Evolutionary conservation across 2,888 invertebrate genomes (phyloP), one percentile per base, ranked within the genome.

Genomic region (Muschampia plurimacula): DNA sequence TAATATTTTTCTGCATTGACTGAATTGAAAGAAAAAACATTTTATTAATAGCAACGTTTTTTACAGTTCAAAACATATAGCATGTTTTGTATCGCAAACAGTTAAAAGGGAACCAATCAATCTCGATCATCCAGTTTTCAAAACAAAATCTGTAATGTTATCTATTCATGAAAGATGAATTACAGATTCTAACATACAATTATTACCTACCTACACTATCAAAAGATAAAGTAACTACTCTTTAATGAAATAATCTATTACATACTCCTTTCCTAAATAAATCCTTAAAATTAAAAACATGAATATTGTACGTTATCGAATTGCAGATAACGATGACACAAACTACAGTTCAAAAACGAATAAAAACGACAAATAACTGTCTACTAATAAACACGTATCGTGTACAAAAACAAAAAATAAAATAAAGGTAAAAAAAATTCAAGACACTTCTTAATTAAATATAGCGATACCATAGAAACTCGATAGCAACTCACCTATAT

Each of bases 401-500:
- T 13, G 13, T 32, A 60, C 41, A 41, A 28, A 32, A 32, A 59
- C 10, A 59, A 4, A 22, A 49, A 32, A 32, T 5, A 46, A 44
- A 1, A 28, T 49, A 32, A 41, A 59, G 39, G 41, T 22, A 13
- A 28, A 65, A 39, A 46, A 65, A 65, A 59, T 32, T 2, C 22
- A 57, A 0, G n/a, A 12, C 59, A 15, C 44, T n/a, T 46, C 22
- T 22, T 22, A 22, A 70, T 70, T 55, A 70, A 28, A 57, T 70
- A 57, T 22, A 7, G 44, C 44, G 41, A 59, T 44, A 41, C 44
- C 44, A 70, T 69, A 65, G 39, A 62, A 10, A 68, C 13, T 72
- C 12, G 62, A 66, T 72, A 72, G 72, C 57, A 72, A 72, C 92
- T 89, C 79, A 94, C 94, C 94, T 80, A 75, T 36, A 81, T 93